Evolutionary conservation across 2,797 vertebrate genomes (phyloP), one percentile per base, ranked within the genome.

Genomic region (Phrynocephalus forsythii): DNA sequence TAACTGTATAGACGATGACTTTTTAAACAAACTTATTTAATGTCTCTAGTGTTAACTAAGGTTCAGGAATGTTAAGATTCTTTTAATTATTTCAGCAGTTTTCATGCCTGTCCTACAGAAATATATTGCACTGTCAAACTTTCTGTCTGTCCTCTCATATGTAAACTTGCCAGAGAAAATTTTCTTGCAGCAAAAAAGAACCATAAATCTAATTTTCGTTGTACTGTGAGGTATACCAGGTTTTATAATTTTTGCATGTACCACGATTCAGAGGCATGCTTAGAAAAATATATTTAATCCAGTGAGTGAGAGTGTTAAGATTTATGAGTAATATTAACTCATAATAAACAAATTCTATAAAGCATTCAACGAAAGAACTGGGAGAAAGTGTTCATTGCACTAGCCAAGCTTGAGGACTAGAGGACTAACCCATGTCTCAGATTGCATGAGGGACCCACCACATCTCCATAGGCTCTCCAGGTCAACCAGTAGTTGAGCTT

Each of bases 131-230:
- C 68, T 79, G 67, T 56, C 1, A 22, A 83, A 56, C 20, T 33
- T 79, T 44, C 3, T 52, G 79, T 28, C 71, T 87, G 88, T 84
- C 81, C 91, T 90, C 8, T 90, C 68, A 92, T 89, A 88, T 63
- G 89, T 24, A 66, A 85, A 89, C 84, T 90, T 90, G 44, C 79
- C 63, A 26, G 73, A 48, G 44, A 48, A 38, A 13, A 48, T 18
- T 8, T 3, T 28, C 60, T 83, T 83, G 82, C 87, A n/a, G 0
- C 3, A 73, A 79, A 56, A 89, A 79, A 4, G 3, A 2, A 67
- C 78, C 33, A 79, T 22, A 1, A 88, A 7, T 0, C 90, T 0
- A 72, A 75, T 50, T 90, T 18, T 92, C 91, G 52, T 71, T 82
- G 1, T 52, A 82, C 6, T 71, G 10, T 67, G 90, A 89, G 91